Percentiles rank a stretch among this genome's conserved stretches.
These are phyloP conservation scores for Gallinago paraguaiae DNA, from an alignment of 2,113 vertebrate genomes.

Conservation along the genomic window DNA sequence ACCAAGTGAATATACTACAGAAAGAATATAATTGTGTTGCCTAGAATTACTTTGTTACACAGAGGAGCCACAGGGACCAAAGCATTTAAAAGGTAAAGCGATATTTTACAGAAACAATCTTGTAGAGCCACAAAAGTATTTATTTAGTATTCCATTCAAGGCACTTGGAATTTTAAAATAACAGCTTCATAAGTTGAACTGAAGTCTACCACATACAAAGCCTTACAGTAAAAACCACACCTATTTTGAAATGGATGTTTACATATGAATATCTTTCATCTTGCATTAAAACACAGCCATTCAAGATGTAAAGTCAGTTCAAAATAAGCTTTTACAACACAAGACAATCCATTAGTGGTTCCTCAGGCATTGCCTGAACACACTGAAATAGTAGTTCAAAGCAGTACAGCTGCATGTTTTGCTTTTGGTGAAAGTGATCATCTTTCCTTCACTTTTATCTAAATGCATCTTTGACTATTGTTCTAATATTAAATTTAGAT, in stretches of 20 bases:
- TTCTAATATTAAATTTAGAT: neutral
- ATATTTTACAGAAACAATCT: neutral
- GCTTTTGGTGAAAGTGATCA: neutral
- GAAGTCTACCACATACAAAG: neutral
- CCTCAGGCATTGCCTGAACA: neutral
- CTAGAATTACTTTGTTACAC: neutral
- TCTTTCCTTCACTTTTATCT: neutral
- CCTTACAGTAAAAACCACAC: neutral
- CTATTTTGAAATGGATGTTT: constrained; percentile 21
- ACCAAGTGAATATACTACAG: neutral
- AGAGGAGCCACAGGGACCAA: neutral
- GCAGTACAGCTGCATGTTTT: neutral
- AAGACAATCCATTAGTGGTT: neutral
- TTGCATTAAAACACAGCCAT: neutral
- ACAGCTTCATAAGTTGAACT: neutral
- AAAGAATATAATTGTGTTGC: neutral
- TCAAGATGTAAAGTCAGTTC: neutral
- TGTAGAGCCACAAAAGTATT: neutral
- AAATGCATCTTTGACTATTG: constrained; percentile 5
- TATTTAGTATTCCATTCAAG: neutral
- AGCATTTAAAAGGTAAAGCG: neutral
- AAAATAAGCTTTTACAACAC: too few species aligned
- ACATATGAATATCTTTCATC: constrained; percentile 13
- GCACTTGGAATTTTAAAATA: neutral
- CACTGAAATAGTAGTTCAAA: constrained; percentile 30